Evolutionary conservation across 2,113 vertebrate species (phyloP).

Genomic region (Percina caprodes): DNA sequence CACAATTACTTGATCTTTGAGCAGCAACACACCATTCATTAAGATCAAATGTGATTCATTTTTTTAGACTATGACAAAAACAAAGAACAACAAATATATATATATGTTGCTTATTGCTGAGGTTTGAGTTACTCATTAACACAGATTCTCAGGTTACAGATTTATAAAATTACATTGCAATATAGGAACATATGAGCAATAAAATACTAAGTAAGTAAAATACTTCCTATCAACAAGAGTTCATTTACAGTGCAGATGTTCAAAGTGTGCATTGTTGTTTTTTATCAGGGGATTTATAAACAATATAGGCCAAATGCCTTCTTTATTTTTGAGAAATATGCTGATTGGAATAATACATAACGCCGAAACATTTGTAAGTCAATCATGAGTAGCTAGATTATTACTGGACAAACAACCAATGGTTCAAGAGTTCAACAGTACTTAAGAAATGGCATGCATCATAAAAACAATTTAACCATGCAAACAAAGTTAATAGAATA

Average conservation of each 20-base stretch:
- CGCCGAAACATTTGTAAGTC: neutral
- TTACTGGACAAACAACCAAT: neutral
- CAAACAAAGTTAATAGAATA: neutral
- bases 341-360: neutral
- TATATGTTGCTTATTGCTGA: neutral
- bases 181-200: neutral
- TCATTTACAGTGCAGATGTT: neutral
- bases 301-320: neutral
- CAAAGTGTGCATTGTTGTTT: conserved; percentile 2
- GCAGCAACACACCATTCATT: conserved; percentile 24
- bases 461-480: neutral
- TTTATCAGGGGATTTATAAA: neutral
- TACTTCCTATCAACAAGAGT: neutral
- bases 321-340: neutral
- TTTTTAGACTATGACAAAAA: conserved; percentile 6
- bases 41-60: conserved; percentile 40
- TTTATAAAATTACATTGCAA: conserved; percentile 35
- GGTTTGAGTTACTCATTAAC: conserved; percentile 33
- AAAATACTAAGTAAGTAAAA: neutral
- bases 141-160: conserved; percentile 30
- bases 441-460: neutral
- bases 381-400: neutral
- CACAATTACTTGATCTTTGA: conserved; percentile 53
- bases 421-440: neutral
- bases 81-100: neutral